Percentiles rank a stretch among this genome's conserved stretches.
Conservation (phyloP, 2,113 vertebrate species). For the Nothocercus nigrocapillus region DNA sequence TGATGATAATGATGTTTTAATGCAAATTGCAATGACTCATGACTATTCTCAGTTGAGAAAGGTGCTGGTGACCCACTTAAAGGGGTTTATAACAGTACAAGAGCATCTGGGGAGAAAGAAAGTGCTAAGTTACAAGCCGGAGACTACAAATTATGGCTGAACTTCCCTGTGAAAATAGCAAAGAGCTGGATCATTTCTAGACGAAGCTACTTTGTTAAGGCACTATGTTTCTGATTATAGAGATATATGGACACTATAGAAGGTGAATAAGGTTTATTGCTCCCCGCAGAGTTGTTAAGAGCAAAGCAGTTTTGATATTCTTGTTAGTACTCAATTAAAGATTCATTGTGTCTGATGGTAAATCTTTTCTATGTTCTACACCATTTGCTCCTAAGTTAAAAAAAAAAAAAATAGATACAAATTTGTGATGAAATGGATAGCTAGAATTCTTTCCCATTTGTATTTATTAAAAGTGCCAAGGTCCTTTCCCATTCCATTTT, state of each 20-base stretch:
- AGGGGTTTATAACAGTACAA: neutral
- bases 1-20: neutral
- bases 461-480: neutral
- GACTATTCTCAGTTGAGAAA: neutral
- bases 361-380: neutral
- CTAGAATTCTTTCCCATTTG: neutral
- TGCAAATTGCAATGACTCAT: neutral
- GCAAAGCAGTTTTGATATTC: neutral
- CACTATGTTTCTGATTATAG: neutral
- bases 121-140: neutral
- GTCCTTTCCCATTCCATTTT: neutral
- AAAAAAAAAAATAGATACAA: neutral
- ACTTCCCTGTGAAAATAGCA: neutral
- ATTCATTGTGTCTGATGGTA: neutral
- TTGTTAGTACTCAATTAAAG: neutral
- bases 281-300: neutral
- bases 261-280: neutral
- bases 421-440: neutral
- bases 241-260: neutral
- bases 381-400: neutral
- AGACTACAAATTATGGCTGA: neutral
- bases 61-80: neutral
- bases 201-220: neutral
- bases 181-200: neutral
- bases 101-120: neutral